Conservation (phyloP, 2,113 vertebrate genomes). For the Actinemys pallida region DNA sequence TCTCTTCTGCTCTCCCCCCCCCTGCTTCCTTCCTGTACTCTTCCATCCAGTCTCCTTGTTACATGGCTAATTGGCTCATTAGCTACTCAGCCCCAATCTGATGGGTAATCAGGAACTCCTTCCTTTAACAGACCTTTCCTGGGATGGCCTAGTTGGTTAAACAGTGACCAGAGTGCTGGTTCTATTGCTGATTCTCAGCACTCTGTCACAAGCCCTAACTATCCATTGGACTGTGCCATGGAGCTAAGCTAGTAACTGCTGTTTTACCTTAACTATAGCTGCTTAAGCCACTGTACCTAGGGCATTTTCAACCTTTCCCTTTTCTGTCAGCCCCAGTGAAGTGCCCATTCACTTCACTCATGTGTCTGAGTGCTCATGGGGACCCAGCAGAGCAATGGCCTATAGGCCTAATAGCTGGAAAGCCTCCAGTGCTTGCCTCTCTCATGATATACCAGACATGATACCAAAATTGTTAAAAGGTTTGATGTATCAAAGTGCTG, state of each 20-base stretch:
- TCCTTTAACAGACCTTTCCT: too few species aligned
- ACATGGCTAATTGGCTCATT: too few species aligned
- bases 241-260: not conserved
- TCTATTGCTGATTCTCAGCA: too few species aligned
- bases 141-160: too few species aligned
- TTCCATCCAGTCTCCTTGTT: too few species aligned
- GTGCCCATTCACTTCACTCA: not conserved
- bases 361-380: rapidly evolving
- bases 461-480: not conserved
- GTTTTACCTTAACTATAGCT: not conserved
- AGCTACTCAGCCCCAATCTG: too few species aligned
- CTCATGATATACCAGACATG: rapidly evolving
- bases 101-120: too few species aligned
- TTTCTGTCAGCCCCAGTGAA: not conserved
- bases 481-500: not conserved
- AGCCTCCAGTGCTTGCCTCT: rapidly evolving
- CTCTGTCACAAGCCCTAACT: too few species aligned
- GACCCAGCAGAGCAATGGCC: rapidly evolving
- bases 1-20: too few species aligned
- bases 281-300: not conserved
- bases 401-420: rapidly evolving
- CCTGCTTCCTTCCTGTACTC: too few species aligned
- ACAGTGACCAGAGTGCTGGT: too few species aligned
- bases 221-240: not conserved
- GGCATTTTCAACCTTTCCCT: rapidly evolving